Conservation (phyloP, 2,113 vertebrate genomes). For the Atrichornis clamosus region DNA sequence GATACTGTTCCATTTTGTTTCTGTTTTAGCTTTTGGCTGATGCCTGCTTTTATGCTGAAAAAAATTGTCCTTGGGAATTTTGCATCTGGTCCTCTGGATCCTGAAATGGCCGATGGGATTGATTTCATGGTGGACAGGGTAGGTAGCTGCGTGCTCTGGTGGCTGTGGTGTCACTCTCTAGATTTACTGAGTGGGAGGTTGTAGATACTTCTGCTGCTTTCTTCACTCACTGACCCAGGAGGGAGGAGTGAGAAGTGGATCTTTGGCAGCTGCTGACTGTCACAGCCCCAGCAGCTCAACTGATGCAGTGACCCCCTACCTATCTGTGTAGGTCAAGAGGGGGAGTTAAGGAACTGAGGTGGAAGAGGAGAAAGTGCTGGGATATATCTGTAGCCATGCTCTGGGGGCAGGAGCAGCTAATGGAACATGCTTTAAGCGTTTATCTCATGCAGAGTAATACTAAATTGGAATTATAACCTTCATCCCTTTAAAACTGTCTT, state of each 20-base stretch:
- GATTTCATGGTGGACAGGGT: conserved; percentile 99
- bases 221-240: neutral
- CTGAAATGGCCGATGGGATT: conserved; percentile 94
- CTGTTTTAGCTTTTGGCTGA: conserved; percentile 91
- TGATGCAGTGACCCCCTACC: neutral
- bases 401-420: neutral
- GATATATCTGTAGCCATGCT: neutral
- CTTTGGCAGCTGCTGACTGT: neutral
- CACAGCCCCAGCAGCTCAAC: neutral
- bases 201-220: neutral
- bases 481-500: neutral
- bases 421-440: neutral
- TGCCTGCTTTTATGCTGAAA: conserved; percentile 98
- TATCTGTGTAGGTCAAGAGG: neutral
- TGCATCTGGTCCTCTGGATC: conserved; percentile 91
- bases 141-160: conserved; percentile 13
- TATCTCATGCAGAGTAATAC: neutral
- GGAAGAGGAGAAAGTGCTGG: neutral
- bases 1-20: neutral
- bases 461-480: neutral
- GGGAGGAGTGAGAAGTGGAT: neutral
- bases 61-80: conserved; percentile 98
- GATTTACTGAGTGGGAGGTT: neutral
- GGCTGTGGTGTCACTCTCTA: neutral
- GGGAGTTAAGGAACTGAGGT: neutral